Base-by-base conservation (phyloP, 2,113 vertebrate genomes). In the Elephantulus edwardii region DNA sequence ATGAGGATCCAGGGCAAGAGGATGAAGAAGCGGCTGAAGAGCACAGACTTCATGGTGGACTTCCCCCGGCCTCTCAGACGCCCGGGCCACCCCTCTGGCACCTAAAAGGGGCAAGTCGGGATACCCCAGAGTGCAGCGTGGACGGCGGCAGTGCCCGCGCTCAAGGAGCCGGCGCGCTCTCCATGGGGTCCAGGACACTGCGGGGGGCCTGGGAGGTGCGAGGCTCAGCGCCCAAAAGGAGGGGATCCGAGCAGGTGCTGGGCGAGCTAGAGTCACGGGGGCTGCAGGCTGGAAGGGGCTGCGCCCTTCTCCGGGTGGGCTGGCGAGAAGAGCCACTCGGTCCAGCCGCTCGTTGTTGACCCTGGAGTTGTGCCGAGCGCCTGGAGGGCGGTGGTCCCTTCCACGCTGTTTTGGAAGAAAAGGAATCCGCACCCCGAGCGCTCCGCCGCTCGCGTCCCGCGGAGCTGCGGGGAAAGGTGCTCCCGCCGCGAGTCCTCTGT, bases 1-100 rank as follows among this genome's bases (percentile, higher is more conserved):
- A 99, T 98, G 24, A 99, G 97, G 70, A 98, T 98, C 99, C 99
- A 99, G 68, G 99, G 98, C 80, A 99, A 97, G 64, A 99, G 98
- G 91, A 99, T 98, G 94, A 99, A 98, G 94, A 99, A 98, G 90
- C 99, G 98, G 95, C 98, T 98, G 92, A 98, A 98, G 68, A 99
- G 97, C 88, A 97, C 95, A 3, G 98, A 98, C 97, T 99, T 99
- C 99, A 99, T 98, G 95, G 95, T 97, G 96, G 82, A 89, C 66
- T 86, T 80, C n/a, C 26, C 72, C 58, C 28, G 22, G 62, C 35
- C 58, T 86, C 95, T 50, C 38, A 5, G 71, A 44, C 52, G 30
- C 92, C 44, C 78, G 68, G 60, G 88, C 70, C 40, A 38, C 46
- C 48, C 38, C 82, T 26, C 24, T 17, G 13, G 62, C 13, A 76